Evolutionary conservation across 1,140 invertebrate genomes (phyloP), one percentile per base, ranked within the genome.

Genomic region (Prorops nasuta): DNA sequence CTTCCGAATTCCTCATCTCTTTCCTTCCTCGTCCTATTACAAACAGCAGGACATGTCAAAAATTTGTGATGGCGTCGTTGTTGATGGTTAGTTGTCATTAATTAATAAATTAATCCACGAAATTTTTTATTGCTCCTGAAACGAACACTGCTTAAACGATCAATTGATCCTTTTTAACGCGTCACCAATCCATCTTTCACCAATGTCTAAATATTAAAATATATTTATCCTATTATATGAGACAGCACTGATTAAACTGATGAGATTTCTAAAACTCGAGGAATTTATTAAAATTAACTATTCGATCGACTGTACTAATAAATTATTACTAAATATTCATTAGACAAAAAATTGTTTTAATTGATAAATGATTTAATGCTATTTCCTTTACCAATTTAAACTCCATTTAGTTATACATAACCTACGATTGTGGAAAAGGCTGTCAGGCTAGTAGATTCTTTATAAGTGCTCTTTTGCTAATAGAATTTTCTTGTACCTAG

Each of bases 1-100:
- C n/a, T n/a, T n/a, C n/a, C n/a, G n/a, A n/a, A n/a, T n/a, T n/a
- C n/a, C n/a, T n/a, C n/a, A n/a, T n/a, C n/a, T n/a, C n/a, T n/a
- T n/a, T n/a, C n/a, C n/a, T n/a, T n/a, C n/a, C n/a, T n/a, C n/a
- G n/a, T n/a, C n/a, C n/a, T n/a, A n/a, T n/a, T n/a, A n/a, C n/a
- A n/a, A n/a, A n/a, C 24, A 28, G 10, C 24, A 6, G 49, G 66
- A 62, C 54, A 66, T 69, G 68, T 69, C 65, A 65, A 68, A 67
- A 68, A 63, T 62, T 53, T 66, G 60, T 67, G 66, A 69, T 66
- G 68, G 64, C 67, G 64, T 54, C 59, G 58, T 62, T 69, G 62
- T 67, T 71, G 57, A 72, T 69, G 68, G 71, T 74, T 72, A 71
- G 69, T 71, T 61, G 51, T 64, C 58, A 51, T 54, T 50, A 49